phyloP scores from a whole-genome alignment of 2,113 vertebrate genomes.

The Sigmodon hispidus region DNA sequence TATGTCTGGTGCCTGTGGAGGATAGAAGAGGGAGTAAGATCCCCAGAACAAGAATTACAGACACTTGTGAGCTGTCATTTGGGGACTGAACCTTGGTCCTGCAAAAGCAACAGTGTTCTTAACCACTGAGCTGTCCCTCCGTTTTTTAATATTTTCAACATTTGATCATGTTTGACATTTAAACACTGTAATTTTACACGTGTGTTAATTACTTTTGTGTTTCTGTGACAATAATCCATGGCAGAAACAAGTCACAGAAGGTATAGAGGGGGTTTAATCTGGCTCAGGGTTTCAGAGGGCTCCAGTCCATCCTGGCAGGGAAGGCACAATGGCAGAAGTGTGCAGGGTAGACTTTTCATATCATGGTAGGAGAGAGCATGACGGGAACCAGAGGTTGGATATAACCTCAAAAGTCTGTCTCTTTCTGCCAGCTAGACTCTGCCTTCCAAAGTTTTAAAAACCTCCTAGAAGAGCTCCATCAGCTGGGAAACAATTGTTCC shows the following conservation, averaged over 20 bases:
- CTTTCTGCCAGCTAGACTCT: neutral
- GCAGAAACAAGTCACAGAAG: neutral
- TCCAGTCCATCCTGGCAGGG: neutral
- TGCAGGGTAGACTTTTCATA: neutral
- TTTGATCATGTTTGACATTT: slow-evolving; percentile 13
- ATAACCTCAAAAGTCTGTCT: neutral
- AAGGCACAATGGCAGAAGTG: neutral
- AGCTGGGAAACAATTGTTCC: neutral
- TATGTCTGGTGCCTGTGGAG: neutral
- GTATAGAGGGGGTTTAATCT: neutral
- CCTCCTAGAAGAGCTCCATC: neutral
- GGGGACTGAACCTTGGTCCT: neutral
- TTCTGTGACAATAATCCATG: neutral
- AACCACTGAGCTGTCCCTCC: neutral
- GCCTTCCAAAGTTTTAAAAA: neutral
- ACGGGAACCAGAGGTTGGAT: neutral
- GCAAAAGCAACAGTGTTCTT: neutral
- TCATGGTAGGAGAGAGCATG: neutral
- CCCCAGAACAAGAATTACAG: neutral
- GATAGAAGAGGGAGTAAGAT: neutral
- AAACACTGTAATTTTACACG: neutral
- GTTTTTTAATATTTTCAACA: neutral
- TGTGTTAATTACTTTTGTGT: neutral
- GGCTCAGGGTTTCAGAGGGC: neutral
- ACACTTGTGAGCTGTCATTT: neutral